These are phyloP conservation scores for Manis javanica DNA, from an alignment of 2,797 vertebrate genomes.

Conservation along the genomic window DNA sequence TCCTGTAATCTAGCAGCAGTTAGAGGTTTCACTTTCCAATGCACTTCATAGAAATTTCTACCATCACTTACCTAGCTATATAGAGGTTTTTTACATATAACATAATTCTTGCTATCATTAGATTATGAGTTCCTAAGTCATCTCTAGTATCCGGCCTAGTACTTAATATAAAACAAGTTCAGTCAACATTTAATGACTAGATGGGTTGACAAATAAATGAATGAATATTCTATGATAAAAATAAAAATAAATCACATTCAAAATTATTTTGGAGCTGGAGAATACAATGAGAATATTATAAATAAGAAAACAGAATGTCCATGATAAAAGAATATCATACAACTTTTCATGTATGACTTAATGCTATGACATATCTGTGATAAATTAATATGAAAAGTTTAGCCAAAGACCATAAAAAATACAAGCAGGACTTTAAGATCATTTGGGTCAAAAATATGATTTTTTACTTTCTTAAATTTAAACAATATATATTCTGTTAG, in stretches of 20 bases:
- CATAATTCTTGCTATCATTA: neutral
- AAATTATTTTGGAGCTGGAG: neutral
- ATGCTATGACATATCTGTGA: neutral
- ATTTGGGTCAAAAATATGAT: neutral
- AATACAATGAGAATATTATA: neutral
- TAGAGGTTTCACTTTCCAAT: neutral
- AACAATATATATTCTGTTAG: neutral
- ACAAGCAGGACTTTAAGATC: neutral
- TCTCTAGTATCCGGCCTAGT: neutral
- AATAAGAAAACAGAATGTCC: neutral
- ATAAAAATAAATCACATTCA: slow-evolving; percentile 24
- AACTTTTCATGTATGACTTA: neutral
- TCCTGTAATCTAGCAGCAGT: neutral
- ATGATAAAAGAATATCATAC: neutral
- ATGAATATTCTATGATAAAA: neutral
- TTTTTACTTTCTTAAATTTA: slow-evolving; percentile 24
- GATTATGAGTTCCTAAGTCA: neutral
- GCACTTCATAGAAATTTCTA: neutral
- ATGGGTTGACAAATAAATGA: neutral
- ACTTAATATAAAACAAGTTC: neutral
- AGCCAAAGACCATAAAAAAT: neutral
- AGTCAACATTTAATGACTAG: neutral
- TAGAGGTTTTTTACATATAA: neutral
- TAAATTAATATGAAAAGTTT: neutral
- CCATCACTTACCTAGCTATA: neutral